Percentiles rank a stretch among this genome's conserved stretches.
Conservation (phyloP, 2,797 vertebrate species). For the Pempheris klunzingeri region DNA sequence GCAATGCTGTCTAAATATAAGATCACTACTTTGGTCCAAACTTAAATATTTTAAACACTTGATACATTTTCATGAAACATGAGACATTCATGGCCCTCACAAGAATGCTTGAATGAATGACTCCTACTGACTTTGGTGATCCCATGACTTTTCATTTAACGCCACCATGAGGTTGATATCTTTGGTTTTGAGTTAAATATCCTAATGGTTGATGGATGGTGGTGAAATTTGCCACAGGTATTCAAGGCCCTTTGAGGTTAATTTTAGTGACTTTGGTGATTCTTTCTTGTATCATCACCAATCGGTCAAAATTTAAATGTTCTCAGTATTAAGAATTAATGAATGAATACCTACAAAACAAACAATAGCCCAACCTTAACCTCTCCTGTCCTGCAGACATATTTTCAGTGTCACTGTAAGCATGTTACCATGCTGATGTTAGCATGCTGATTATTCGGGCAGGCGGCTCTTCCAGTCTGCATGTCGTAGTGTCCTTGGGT, state of each 20-base stretch:
- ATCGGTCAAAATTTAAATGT: neutral
- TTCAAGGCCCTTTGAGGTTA: neutral
- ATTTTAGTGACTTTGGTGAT: neutral
- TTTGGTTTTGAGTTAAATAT: neutral
- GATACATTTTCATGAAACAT: neutral
- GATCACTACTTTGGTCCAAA: neutral
- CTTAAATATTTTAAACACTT: neutral
- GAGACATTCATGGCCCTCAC: neutral
- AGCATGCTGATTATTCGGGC: too few relatives aligned
- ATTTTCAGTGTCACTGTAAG: too few relatives aligned
- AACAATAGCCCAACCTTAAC: neutral
- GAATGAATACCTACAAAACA: neutral
- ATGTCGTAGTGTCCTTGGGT: too few relatives aligned
- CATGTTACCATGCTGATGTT: neutral
- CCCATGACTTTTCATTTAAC: neutral
- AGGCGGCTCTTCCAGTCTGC: too few relatives aligned
- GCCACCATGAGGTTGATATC: neutral
- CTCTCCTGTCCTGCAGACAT: neutral
- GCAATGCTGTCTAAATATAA: rapidly evolving
- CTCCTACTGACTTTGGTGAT: neutral
- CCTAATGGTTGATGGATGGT: neutral
- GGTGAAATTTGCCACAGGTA: neutral
- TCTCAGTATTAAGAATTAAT: neutral
- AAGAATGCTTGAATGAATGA: neutral
- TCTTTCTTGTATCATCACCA: neutral